Percentiles rank a stretch among this genome's conserved stretches.
Conservation (phyloP, 1,140 invertebrate genomes). For the Drosophila virilis region DNA sequence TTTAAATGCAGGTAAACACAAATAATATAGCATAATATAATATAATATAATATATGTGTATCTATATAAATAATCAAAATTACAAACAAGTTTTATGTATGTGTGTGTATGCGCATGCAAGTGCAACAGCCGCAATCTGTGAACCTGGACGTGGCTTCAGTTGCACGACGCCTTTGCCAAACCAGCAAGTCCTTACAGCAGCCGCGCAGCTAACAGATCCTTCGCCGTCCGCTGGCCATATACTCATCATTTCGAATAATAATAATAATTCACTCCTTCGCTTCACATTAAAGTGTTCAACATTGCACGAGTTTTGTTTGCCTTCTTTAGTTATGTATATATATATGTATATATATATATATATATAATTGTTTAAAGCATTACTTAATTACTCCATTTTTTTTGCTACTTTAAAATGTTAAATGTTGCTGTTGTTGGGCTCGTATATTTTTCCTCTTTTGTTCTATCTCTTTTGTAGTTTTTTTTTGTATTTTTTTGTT, state of each 20-base stretch:
- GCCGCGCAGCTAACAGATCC: conserved; percentile 2
- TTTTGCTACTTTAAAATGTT: conserved; percentile 75
- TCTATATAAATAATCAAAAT: conserved; percentile 56
- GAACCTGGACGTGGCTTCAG: conserved; percentile 11
- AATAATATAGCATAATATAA: conserved; percentile 69
- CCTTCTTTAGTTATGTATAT: conserved; percentile 45
- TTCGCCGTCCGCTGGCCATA: conserved; percentile 14
- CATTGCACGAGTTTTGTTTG: conserved; percentile 73
- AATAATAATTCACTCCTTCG: conserved; percentile 26
- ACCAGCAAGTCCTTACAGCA: conserved; percentile 6
- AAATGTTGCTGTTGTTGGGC: conserved; percentile 73
- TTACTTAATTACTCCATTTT: conserved; percentile 58
- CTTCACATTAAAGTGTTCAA: conserved; percentile 58
- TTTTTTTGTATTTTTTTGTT: conserved; percentile 10
- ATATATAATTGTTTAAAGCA: conserved; percentile 69
- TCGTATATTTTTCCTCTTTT: conserved; percentile 41
- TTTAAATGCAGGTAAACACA: conserved; percentile 77
- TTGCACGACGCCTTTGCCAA: not conserved
- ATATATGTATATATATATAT: conserved; percentile 37
- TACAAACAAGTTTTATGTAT: conserved; percentile 39
- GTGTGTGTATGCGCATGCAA: conserved; percentile 10
- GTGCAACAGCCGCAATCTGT: conserved; percentile 72
- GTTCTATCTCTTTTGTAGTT: conserved; percentile 24
- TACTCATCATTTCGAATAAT: conserved; percentile 35
- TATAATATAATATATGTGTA: conserved; percentile 23